phyloP scores from a whole-genome alignment of 2,888 invertebrate species.

The Sisyra nigra region DNA sequence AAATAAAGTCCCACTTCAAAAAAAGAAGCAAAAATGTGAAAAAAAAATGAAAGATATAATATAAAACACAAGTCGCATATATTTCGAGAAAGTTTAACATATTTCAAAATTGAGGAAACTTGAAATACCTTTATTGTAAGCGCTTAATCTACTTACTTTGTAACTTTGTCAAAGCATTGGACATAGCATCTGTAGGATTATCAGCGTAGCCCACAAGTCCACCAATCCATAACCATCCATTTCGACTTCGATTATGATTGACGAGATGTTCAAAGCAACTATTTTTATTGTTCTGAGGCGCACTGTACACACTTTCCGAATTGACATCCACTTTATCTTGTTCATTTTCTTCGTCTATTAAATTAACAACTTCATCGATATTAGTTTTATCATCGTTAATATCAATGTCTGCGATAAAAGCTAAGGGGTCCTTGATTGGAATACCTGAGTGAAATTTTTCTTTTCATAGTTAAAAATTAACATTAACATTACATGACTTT shows the following conservation, averaged over 20 bases:
- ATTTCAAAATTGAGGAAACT: no score
- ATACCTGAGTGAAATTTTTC: background rate
- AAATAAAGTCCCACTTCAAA: no score
- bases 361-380: background rate
- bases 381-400: slow-evolving; percentile 11
- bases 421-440: slow-evolving; percentile 11
- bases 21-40: no score
- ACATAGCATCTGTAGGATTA: slow-evolving; percentile 47
- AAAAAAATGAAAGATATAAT: no score
- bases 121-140: no score
- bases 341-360: no score
- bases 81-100: no score
- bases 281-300: background rate
- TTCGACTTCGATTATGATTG: slow-evolving; percentile 26
- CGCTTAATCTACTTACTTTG: slow-evolving; percentile 49
- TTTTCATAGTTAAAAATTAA: background rate
- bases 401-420: slow-evolving; percentile 23
- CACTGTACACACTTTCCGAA: background rate
- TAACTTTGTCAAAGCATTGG: slow-evolving; percentile 57
- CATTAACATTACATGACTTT: background rate
- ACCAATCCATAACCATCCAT: slow-evolving; percentile 75
- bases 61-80: no score
- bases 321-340: background rate
- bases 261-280: slow-evolving; percentile 1
- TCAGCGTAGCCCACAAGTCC: slow-evolving; percentile 57